A percentile compares a stretch with the other conserved stretches of the same genome.
These are phyloP conservation scores for Peromyscus polionotus DNA, from an alignment of 2,113 vertebrate genomes.

Conservation along the genomic window DNA sequence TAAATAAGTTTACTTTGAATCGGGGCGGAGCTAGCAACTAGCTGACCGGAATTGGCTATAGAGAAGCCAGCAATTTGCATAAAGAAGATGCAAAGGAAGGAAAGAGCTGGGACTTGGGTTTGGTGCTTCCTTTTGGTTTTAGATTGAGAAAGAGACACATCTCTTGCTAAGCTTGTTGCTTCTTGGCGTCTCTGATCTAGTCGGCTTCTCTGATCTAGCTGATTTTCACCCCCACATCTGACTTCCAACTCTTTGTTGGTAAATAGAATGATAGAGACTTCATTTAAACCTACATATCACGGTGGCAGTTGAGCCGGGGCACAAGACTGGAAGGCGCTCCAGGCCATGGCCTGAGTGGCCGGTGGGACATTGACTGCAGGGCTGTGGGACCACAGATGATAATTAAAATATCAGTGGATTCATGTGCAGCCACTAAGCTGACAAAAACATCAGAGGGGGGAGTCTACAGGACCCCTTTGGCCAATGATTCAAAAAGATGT, in stretches of 20 bases:
- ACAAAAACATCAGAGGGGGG: background rate
- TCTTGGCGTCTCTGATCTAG: background rate
- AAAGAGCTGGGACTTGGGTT: background rate
- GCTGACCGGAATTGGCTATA: background rate
- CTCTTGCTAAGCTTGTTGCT: background rate
- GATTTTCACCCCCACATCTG: background rate
- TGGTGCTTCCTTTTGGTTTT: background rate
- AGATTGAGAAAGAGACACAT: background rate
- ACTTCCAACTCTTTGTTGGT: background rate
- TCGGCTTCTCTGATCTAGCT: background rate
- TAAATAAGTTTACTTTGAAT: background rate
- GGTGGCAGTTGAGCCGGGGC: no score
- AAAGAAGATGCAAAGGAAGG: background rate
- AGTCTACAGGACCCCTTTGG: background rate
- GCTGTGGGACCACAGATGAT: background rate
- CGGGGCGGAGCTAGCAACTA: background rate
- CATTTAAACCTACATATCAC: background rate
- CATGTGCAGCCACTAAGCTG: background rate
- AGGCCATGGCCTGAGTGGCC: background rate
- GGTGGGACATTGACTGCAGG: no score
- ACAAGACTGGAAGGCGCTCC: background rate
- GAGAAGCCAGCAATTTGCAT: background rate
- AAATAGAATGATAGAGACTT: background rate
- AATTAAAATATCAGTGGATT: background rate
- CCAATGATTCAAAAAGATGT: background rate